Conservation (phyloP, 1,140 invertebrate genomes). For the Aphis gossypii region DNA sequence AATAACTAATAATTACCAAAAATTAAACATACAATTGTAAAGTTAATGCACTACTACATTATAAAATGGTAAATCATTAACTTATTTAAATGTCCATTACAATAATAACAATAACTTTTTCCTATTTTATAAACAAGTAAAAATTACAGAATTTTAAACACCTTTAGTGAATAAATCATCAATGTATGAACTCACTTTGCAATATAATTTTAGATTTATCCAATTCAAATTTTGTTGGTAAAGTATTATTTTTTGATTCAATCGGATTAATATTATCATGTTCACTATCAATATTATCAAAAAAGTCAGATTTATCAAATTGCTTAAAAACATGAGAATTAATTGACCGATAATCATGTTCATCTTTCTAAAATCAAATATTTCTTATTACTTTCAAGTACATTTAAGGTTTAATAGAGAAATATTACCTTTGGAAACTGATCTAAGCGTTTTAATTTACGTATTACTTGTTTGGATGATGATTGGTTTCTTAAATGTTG, state of each 20-base stretch:
- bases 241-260: conserved; percentile 14
- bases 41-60: not conserved
- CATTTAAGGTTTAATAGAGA: not conserved
- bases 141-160: not conserved
- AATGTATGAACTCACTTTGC: not conserved
- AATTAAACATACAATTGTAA: not conserved
- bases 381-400: not conserved
- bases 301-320: not conserved
- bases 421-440: conserved; percentile 27
- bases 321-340: not conserved
- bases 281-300: not conserved
- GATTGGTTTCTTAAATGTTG: conserved; percentile 30
- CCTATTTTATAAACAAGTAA: not conserved
- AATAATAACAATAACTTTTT: not conserved
- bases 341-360: not conserved
- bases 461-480: conserved; percentile 42
- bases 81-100: not conserved
- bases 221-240: not conserved
- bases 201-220: conserved; percentile 30
- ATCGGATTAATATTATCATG: not conserved
- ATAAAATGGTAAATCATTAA: not conserved
- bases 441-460: conserved; percentile 42
- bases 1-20: not conserved
- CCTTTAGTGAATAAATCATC: not conserved
- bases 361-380: conserved; percentile 36